Base-by-base conservation (phyloP, 2,797 vertebrate species). In the Pteronotus mesoamericanus region DNA sequence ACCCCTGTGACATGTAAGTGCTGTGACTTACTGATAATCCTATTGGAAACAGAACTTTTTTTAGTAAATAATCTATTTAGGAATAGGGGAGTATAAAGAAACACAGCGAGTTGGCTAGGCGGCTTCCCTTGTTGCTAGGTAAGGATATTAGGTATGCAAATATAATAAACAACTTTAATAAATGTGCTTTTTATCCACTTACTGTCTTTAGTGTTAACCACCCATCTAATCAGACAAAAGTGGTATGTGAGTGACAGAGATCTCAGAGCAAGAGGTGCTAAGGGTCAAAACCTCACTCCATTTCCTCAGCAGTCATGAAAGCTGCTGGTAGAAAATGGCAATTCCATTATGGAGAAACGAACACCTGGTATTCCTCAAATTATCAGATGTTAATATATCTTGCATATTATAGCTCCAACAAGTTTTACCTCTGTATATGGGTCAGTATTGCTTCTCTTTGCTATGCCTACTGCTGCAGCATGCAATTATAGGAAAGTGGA, bases 131-230 rank as follows among this genome's bases (percentile, higher is more conserved):
- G 37, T 42, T 78, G 59, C 34, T 83, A 83, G 71, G 39, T 82
- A 83, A 95, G 75, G 42, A 87, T 88, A 53, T 68, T 78, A 91
- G 19, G 34, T 93, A 83, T 12, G 34, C 4, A 69, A 94, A 79
- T 53, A n/a, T 66, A 57, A 94, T 18, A 82, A 93, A 71, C 3
- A 84, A 59, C 51, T 87, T 84, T 71, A 77, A 84, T 83, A 95
- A 95, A 79, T n/a, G 37, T 55, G 22, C 48, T 89, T 92, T 95
- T 48, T 84, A 89, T 64, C 32, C 18, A 86, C 53, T 71, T 95
- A 66, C 9, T 85, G 16, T 80, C 22, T 89, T 42, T 29, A 34
- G 53, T 68, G 39, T 88, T 93, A 86, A 85, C 19, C n/a, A 84
- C n/a, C 72, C 42, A 71, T 75, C 75, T 88, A 84, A 51, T 24